Percentiles rank a stretch among this genome's conserved stretches.
Evolutionary conservation across 2,888 invertebrate genomes (phyloP).

Genomic region (Pseudococcus longispinus): DNA sequence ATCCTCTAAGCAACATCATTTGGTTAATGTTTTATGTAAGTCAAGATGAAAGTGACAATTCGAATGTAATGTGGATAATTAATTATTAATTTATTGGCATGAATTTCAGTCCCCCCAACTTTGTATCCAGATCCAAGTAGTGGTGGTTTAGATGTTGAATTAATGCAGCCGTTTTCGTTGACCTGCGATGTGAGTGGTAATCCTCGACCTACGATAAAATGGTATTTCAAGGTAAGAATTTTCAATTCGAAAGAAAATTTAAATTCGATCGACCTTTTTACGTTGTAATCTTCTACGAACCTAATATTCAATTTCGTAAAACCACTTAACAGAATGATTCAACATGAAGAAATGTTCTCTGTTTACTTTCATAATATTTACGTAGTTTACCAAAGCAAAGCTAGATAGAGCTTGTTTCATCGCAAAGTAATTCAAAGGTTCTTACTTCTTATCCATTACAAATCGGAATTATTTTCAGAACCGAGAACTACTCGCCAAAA

Average conservation of each 20-base stretch:
- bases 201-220: conserved; percentile 38
- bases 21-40: conserved; percentile 44
- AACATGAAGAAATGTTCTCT: too few species aligned
- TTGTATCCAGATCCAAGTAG: conserved; percentile 12
- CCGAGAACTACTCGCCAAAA: not conserved
- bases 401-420: not conserved
- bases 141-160: conserved; percentile 32
- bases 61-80: not conserved
- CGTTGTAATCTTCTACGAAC: too few species aligned
- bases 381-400: not conserved
- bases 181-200: conserved; percentile 42
- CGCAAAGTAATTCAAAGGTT: not conserved
- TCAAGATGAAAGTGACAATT: not conserved
- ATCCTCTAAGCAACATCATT: not conserved
- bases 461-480: conserved; percentile 21
- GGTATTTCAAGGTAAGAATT: conserved; percentile 46
- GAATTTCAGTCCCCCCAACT: conserved; percentile 17
- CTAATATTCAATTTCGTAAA: too few species aligned
- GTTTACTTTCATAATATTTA: not conserved
- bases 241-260: not conserved
- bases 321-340: too few species aligned
- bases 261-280: too few species aligned
- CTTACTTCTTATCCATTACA: not conserved
- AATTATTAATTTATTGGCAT: not conserved
- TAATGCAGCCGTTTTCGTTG: conserved; percentile 36